These are phyloP conservation scores for Chironex yamaguchii DNA, from an alignment of 30 jellyfish, hydroid and myxozoan species.

Conservation along the genomic window DNA sequence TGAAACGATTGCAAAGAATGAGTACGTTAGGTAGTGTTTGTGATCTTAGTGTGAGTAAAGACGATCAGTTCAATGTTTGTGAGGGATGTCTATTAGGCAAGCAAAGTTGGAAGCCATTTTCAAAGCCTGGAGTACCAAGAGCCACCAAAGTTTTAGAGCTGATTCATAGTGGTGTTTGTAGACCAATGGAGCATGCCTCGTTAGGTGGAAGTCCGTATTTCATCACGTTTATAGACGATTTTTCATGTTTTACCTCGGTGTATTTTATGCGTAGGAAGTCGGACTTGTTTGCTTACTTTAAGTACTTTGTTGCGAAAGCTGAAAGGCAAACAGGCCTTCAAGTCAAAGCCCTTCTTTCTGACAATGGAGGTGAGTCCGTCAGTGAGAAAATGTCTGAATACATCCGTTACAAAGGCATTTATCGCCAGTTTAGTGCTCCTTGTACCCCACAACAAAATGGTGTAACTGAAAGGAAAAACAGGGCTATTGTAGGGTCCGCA, in stretches of 20 bases:
- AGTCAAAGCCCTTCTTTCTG: neutral
- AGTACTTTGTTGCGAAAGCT: neutral
- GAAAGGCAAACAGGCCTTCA: neutral
- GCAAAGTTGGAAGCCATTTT: too few species aligned
- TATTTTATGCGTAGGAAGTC: neutral
- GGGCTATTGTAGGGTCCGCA: neutral
- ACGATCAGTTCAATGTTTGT: too few species aligned
- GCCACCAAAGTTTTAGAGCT: neutral
- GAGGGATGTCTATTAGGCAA: too few species aligned
- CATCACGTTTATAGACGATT: neutral
- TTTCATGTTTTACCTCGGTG: neutral
- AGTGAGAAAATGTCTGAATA: neutral
- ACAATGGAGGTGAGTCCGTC: neutral
- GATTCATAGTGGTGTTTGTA: neutral
- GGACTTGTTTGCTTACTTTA: neutral
- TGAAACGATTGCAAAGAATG: too few species aligned
- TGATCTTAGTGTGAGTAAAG: too few species aligned
- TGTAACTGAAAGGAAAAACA: neutral
- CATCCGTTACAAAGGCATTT: too few species aligned
- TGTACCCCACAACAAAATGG: too few species aligned
- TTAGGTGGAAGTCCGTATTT: neutral
- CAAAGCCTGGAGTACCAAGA: neutral
- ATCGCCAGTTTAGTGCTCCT: too few species aligned
- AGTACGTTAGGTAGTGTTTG: too few species aligned
- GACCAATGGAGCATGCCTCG: neutral